These are phyloP conservation scores for Rhingia rostrata DNA, from an alignment of 2,888 invertebrate genomes.

Conservation along the genomic window DNA sequence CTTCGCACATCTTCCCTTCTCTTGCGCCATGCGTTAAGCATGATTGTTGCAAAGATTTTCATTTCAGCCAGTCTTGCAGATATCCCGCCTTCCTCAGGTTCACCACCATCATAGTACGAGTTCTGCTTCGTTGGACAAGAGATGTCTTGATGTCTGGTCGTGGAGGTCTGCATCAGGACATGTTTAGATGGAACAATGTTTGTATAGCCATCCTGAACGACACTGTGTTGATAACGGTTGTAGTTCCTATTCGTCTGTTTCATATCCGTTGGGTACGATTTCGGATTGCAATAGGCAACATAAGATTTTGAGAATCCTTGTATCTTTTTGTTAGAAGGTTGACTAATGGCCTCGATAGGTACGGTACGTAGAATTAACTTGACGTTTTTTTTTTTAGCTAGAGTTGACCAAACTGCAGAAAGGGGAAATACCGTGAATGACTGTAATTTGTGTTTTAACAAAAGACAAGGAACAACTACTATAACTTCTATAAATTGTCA, in stretches of 20 bases:
- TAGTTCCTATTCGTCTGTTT: conserved; percentile 74
- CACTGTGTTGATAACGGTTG: not conserved
- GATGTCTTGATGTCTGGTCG: not conserved
- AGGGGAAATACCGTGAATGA: conserved; percentile 8
- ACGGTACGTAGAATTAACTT: conserved; percentile 32
- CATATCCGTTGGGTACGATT: conserved; percentile 81
- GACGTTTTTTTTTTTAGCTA: conserved; percentile 63
- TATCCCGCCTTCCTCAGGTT: conserved; percentile 40
- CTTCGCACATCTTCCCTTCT: conserved; percentile 78
- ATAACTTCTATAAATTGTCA: no score
- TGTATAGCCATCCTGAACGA: conserved; percentile 13
- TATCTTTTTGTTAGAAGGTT: conserved; percentile 14
- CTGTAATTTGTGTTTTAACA: conserved; percentile 39
- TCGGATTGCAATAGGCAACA: conserved; percentile 75
- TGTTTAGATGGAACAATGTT: conserved; percentile 22
- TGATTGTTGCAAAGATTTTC: conserved; percentile 78
- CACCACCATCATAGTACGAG: conserved; percentile 53
- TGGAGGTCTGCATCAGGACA: not conserved
- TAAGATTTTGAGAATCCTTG: conserved; percentile 27
- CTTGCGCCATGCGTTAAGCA: conserved; percentile 80
- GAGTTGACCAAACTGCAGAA: conserved; percentile 30
- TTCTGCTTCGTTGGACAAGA: conserved; percentile 31
- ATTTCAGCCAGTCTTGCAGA: conserved; percentile 77
- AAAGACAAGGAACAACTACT: not conserved
- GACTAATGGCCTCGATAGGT: not conserved